Evolutionary conservation across 2,113 vertebrate species (phyloP), one percentile per base, ranked within the genome.

Genomic region (Notarius lentiginosus): DNA sequence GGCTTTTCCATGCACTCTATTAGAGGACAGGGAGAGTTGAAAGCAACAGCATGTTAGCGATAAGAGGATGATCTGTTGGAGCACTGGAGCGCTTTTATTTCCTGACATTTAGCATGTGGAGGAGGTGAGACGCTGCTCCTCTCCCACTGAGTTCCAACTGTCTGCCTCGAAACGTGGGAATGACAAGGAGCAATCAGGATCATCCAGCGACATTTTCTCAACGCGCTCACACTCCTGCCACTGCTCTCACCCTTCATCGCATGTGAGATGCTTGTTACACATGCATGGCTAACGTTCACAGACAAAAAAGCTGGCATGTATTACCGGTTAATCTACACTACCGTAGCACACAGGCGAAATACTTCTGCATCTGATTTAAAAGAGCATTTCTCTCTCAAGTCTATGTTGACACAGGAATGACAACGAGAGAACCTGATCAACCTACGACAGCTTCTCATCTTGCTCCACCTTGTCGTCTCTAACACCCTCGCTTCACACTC

Each of bases 101-200:
- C 34, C 79, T 83, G 84, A 86, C 89, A 89, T 89, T 86, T 83
- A 89, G 80, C 81, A 75, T 82, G 79, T 65, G 73, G 79, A 85
- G 84, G 86, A 61, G 80, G 73, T 17, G 73, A 88, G 63, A 82
- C 53, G 80, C 83, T 79, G 86, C 55, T n/a, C 34, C 49, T 30
- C 63, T 88, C 83, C 86, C 1, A 53, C 86, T 83, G 86, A 47
- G 79, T 56, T 86, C 84, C 89, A 85, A 82, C 89, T 83, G 86
- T 79, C 79, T 87, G 86, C 53, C 56, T 27, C 79, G 84, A 83
- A 53, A 85, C 60, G 68, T 47, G 22, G 49, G 72, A 81, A 58
- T 60, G 77, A 88, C 77, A 56, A 66, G 79, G 63, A 84, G 87
- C 77, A 65, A 61, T 55, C 24, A 17, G 47, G 70, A 85, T 87